Base-by-base conservation (phyloP, 2,113 vertebrate species). In the Poecilia latipinna region DNA sequence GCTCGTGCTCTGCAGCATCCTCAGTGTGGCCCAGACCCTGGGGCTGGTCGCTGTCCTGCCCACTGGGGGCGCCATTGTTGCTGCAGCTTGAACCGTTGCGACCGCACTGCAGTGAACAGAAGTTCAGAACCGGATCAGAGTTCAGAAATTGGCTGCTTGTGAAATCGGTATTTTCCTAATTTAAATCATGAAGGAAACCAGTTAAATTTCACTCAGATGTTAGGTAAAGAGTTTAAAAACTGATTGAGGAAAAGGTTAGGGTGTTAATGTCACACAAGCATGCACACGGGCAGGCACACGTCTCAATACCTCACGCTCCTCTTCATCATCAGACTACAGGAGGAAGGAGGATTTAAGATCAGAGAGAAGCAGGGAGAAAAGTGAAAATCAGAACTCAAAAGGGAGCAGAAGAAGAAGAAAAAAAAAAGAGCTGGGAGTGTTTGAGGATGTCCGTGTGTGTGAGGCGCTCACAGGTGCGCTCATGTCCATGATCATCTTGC, bases 401-500 rank as follows among this genome's bases (percentile, higher is more conserved):
- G 5, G 28, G 48, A 61, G 78, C 32, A 63, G 57, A 26, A 67
- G 37, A 1, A 12, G 29, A 32, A 63, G 66, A 70, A 35, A 54
- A 10, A 32, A 32, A 3, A 65, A 28, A 0, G 22, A 51, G 44
- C 13, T 61, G 29, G 68, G 44, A n/a, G 66, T 31, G 61, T 29
- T 26, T 39, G 31, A 11, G 32, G 19, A 39, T 72, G 12, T 39
- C 26, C 22, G 13, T 54, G 22, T 24, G 48, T 26, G 64, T 12
- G 65, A 4, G 61, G n/a, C 8, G 57, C 92, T 93, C 75, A 93
- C 94, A 29, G 88, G 81, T 2, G 86, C 66, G 93, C 94, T 96
- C 91, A 99, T 95, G 26, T 99, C 97, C 4, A 97, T 96, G 94
- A 99, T 99, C 96, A 99, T 97, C 94, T 98, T 99, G 24, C 97